These are phyloP conservation scores for Bryconaethiops microstoma DNA, from an alignment of 2,797 vertebrate species.

Conservation along the genomic window DNA sequence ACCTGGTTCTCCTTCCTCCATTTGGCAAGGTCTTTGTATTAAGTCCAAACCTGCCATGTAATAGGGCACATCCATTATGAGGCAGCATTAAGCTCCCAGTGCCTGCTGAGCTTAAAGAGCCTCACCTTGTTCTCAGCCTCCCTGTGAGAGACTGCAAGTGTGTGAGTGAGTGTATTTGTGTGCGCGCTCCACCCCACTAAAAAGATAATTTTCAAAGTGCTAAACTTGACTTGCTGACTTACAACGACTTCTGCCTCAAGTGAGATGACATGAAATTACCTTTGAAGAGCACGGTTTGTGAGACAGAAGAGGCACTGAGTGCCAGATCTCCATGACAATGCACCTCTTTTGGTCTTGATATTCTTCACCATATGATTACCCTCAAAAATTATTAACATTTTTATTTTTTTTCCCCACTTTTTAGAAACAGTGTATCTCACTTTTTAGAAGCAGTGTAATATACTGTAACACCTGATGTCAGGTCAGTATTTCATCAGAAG, in stretches of 20 bases:
- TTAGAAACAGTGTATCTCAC: background rate
- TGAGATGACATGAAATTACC: slow-evolving; percentile 61
- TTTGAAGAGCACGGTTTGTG: slow-evolving; percentile 35
- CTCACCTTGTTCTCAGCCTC: slow-evolving; percentile 62
- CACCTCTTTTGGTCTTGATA: slow-evolving; percentile 4
- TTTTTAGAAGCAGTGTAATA: background rate
- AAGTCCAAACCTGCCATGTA: slow-evolving; percentile 55
- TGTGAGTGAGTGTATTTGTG: slow-evolving; percentile 24
- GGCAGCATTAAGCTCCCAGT: slow-evolving; percentile 56
- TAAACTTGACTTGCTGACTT: slow-evolving; percentile 59
- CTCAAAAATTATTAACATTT: background rate
- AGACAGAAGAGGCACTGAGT: slow-evolving; percentile 31
- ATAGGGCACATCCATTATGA: slow-evolving; percentile 64
- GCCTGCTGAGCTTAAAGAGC: slow-evolving; percentile 52
- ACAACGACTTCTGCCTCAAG: slow-evolving; percentile 60
- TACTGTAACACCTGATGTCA: slow-evolving; percentile 13
- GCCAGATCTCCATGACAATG: slow-evolving; percentile 34
- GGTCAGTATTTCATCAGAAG: slow-evolving; percentile 23
- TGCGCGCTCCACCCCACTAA: slow-evolving; percentile 23
- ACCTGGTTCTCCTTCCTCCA: slow-evolving; percentile 44
- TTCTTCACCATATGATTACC: slow-evolving; percentile 9
- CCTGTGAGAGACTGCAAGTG: slow-evolving; percentile 34
- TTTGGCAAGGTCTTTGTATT: slow-evolving; percentile 60
- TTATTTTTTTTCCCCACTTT: background rate
- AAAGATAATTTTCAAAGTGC: slow-evolving; percentile 65